Percentiles rank a stretch among this genome's conserved stretches.
phyloP scores from a whole-genome alignment of 2,888 invertebrate genomes.

The Melangyna quadrimaculata region DNA sequence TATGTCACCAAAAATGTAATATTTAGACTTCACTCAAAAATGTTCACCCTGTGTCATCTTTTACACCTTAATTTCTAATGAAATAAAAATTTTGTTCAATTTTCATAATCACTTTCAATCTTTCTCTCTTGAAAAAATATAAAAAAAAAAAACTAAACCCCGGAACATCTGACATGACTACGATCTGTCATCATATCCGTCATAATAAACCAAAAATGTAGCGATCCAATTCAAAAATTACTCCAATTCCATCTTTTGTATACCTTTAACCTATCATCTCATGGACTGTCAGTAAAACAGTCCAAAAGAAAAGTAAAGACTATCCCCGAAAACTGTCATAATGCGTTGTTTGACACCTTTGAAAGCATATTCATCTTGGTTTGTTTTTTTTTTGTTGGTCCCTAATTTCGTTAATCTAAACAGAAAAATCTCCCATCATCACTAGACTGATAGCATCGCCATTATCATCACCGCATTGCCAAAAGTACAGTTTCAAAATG shows the following conservation, averaged over 20 bases:
- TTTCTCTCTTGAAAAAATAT: no score
- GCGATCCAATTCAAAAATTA: neutral
- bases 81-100: no score
- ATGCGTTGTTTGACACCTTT: conserved; percentile 2
- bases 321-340: conserved; percentile 5
- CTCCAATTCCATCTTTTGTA: neutral
- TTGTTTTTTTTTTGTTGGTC: neutral
- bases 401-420: neutral
- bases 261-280: neutral
- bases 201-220: conserved; percentile 19
- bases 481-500: conserved; percentile 41
- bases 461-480: conserved; percentile 22
- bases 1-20: no score
- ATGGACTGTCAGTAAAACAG: neutral
- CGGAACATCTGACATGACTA: neutral
- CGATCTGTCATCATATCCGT: conserved; percentile 8
- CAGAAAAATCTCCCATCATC: neutral
- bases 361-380: conserved; percentile 19
- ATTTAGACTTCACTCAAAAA: no score
- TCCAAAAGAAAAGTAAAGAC: neutral
- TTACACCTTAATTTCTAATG: no score
- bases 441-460: neutral
- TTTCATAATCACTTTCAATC: no score
- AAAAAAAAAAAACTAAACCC: neutral
- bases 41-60: no score